Percentiles rank a stretch among this genome's conserved stretches.
Conservation (phyloP, 2,888 invertebrate species). For the Patella depressa region DNA sequence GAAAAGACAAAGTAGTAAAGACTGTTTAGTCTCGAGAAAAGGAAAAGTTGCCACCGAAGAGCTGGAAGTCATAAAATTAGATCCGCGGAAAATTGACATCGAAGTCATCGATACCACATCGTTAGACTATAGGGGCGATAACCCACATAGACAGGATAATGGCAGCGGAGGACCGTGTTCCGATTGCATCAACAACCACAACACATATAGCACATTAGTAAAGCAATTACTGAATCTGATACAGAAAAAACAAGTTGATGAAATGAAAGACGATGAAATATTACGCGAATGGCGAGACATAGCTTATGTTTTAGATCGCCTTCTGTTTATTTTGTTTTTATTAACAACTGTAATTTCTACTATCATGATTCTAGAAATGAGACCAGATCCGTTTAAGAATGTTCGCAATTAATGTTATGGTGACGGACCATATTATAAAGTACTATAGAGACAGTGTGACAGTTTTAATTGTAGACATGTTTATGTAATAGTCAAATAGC, state of each 20-base stretch:
- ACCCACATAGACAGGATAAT: constrained; percentile 2
- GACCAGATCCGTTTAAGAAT: constrained; percentile 37
- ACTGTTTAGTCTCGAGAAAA: constrained; percentile 17
- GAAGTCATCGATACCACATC: constrained; percentile 14
- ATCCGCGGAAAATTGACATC: constrained; percentile 19
- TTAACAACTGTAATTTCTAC: constrained; percentile 53
- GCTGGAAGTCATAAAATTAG: constrained; percentile 25
- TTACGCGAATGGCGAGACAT: constrained; percentile 61
- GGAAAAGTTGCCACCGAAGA: constrained; percentile 24
- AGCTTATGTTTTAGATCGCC: constrained; percentile 57
- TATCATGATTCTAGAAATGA: constrained; percentile 51
- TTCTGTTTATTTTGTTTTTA: constrained; percentile 57
- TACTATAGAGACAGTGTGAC: no score
- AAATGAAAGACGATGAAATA: constrained; percentile 48
- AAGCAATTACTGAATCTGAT: constrained; percentile 51
- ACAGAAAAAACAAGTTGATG: constrained; percentile 47
- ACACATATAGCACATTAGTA: constrained; percentile 34
- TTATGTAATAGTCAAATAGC: no score
- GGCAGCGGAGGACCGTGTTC: background rate
- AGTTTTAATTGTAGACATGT: no score
- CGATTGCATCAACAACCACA: background rate
- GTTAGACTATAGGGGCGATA: constrained; percentile 15
- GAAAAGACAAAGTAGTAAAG: constrained; percentile 7
- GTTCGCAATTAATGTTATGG: no score
- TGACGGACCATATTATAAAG: no score